Percentiles rank a stretch among this genome's conserved stretches.
These are phyloP conservation scores for Leuciscus idus DNA, from an alignment of 2,113 vertebrate species.

Conservation along the genomic window DNA sequence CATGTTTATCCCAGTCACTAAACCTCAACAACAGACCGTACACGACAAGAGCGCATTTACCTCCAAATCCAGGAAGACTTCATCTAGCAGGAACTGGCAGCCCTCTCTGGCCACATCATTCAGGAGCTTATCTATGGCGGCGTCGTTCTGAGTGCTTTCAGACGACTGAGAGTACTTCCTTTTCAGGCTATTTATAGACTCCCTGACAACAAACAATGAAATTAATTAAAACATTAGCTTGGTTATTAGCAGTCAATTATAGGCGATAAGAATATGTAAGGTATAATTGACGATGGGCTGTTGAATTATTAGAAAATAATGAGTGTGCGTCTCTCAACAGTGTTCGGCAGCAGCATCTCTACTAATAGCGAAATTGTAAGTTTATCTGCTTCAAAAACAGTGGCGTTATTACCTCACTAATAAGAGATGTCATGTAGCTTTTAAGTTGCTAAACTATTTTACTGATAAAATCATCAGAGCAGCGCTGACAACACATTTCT, in stretches of 20 bases:
- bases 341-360: too few relatives aligned
- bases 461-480: too few relatives aligned
- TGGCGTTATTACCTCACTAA: too few relatives aligned
- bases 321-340: too few relatives aligned
- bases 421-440: too few relatives aligned
- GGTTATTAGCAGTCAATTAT: neutral
- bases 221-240: neutral
- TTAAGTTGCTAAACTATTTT: too few relatives aligned
- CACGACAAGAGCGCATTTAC: constrained; percentile 65
- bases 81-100: constrained; percentile 90
- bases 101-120: constrained; percentile 91
- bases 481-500: too few relatives aligned
- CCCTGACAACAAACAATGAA: constrained; percentile 71
- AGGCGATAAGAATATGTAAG: too few relatives aligned
- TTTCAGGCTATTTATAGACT: constrained; percentile 94
- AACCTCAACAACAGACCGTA: neutral
- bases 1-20: neutral
- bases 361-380: too few relatives aligned
- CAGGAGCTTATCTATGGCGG: constrained; percentile 83
- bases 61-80: constrained; percentile 97
- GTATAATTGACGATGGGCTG: too few relatives aligned
- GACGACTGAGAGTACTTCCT: constrained; percentile 86
- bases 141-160: constrained; percentile 81
- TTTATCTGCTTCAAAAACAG: too few relatives aligned
- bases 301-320: neutral